Percentiles rank a stretch among this genome's conserved stretches.
Evolutionary conservation across 2,888 invertebrate genomes (phyloP).

Genomic region (Glyphotaelius pellucidus): DNA sequence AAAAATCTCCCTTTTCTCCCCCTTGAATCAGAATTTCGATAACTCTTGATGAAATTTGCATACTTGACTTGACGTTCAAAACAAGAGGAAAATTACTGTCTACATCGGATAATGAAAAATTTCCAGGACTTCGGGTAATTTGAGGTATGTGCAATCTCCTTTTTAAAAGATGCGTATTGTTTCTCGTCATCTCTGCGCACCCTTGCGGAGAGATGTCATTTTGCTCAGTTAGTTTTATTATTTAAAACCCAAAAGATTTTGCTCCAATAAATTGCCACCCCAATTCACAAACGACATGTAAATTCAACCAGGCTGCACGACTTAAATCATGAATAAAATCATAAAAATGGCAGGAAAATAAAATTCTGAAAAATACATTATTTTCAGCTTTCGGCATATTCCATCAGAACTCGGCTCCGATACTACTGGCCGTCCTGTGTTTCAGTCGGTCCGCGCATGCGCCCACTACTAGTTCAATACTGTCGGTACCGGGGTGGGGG

Average conservation of each 20-base stretch:
- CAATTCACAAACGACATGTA: not conserved
- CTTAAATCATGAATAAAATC: not conserved
- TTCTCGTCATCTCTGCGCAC: not conserved
- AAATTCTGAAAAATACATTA: not conserved
- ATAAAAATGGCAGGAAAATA: not conserved
- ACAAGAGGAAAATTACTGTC: too few species aligned
- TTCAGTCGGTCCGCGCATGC: slow-evolving; percentile 41
- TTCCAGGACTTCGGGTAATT: too few species aligned
- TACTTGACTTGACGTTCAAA: too few species aligned
- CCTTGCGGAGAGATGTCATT: not conserved
- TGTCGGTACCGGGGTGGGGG: slow-evolving; percentile 31
- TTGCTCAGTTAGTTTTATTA: not conserved
- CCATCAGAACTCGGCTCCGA: slow-evolving; percentile 41
- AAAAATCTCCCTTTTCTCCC: too few species aligned
- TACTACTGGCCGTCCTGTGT: slow-evolving; percentile 34
- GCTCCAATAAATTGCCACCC: not conserved
- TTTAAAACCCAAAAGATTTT: not conserved
- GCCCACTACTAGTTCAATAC: slow-evolving; percentile 43
- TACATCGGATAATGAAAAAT: too few species aligned
- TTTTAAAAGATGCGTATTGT: not conserved
- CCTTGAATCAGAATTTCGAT: too few species aligned
- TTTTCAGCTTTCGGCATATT: slow-evolving; percentile 22
- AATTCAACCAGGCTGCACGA: not conserved
- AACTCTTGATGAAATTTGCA: too few species aligned
- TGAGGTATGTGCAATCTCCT: not conserved